phyloP scores from a whole-genome alignment of 2,113 vertebrate species.

The Perccottus glenii region DNA sequence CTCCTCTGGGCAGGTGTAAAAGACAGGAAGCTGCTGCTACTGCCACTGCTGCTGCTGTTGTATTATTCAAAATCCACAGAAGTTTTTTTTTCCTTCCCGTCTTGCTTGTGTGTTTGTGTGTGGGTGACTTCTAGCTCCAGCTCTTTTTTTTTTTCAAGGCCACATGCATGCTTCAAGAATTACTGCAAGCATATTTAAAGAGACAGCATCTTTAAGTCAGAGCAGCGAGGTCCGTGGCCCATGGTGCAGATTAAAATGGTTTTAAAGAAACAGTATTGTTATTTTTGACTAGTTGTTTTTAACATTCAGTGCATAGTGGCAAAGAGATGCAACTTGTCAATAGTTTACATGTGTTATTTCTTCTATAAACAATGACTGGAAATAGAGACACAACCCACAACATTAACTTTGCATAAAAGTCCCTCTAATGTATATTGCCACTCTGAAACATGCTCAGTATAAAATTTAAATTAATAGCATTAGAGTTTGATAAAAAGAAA shows the following conservation, averaged over 20 bases:
- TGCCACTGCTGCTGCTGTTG: conserved; percentile 57
- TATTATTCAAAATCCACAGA: conserved; percentile 68
- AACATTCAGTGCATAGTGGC: neutral
- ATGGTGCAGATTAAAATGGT: neutral
- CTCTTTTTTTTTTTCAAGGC: conserved; percentile 58
- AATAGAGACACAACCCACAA: no score
- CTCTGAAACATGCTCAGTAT: no score
- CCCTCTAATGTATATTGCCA: no score
- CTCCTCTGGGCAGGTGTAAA: conserved; percentile 61
- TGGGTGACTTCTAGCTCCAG: conserved; percentile 62
- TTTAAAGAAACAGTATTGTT: neutral
- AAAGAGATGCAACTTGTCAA: no score
- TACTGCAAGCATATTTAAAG: conserved; percentile 74
- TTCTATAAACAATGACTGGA: no score
- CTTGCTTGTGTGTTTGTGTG: conserved; percentile 47
- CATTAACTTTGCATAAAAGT: no score
- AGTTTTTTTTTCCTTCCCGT: conserved; percentile 29
- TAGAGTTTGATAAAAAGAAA: no score
- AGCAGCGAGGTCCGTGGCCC: neutral
- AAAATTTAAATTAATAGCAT: no score
- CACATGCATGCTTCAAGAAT: conserved; percentile 75
- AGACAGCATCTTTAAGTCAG: conserved; percentile 56
- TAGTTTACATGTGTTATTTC: no score
- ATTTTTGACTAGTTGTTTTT: neutral
- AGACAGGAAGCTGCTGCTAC: conserved; percentile 60